Percentiles rank a stretch among this genome's conserved stretches.
phyloP scores from a whole-genome alignment of 2,797 vertebrate species.

The Liasis olivaceus region DNA sequence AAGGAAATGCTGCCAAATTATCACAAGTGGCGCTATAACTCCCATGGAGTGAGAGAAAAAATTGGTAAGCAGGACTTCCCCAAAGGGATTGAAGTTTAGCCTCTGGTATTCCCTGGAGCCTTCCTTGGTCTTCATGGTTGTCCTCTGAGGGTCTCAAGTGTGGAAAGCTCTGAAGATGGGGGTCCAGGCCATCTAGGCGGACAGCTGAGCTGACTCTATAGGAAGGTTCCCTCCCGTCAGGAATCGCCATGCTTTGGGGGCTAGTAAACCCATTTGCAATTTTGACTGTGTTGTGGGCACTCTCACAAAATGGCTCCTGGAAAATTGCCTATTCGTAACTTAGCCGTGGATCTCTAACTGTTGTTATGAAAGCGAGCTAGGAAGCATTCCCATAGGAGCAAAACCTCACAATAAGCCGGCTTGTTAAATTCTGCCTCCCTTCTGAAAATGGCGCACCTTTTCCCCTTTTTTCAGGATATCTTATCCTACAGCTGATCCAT shows the following conservation, averaged over 20 bases:
- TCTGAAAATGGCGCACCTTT: neutral
- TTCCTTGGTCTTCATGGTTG: neutral
- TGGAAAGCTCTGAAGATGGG: neutral
- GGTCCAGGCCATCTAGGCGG: neutral
- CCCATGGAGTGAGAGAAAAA: conserved; percentile 89
- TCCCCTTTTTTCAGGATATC: conserved; percentile 80
- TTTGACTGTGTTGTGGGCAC: neutral
- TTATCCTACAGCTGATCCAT: conserved; percentile 94
- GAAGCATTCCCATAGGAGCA: neutral
- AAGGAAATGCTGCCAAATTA: conserved; percentile 98
- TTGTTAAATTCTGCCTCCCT: neutral
- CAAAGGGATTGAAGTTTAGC: neutral
- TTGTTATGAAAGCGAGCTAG: no score
- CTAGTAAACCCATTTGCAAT: neutral
- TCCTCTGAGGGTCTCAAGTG: neutral
- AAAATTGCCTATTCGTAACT: neutral
- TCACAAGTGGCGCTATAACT: conserved; percentile 96
- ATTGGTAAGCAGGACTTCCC: conserved; percentile 79
- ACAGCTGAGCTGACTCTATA: neutral
- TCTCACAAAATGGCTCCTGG: neutral
- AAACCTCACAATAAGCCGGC: neutral
- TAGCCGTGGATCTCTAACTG: no score
- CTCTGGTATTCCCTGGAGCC: neutral
- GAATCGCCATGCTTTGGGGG: neutral
- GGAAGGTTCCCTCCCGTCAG: no score